These are phyloP conservation scores for Thalassoma bifasciatum DNA, from an alignment of 2,113 vertebrate genomes.

Conservation along the genomic window DNA sequence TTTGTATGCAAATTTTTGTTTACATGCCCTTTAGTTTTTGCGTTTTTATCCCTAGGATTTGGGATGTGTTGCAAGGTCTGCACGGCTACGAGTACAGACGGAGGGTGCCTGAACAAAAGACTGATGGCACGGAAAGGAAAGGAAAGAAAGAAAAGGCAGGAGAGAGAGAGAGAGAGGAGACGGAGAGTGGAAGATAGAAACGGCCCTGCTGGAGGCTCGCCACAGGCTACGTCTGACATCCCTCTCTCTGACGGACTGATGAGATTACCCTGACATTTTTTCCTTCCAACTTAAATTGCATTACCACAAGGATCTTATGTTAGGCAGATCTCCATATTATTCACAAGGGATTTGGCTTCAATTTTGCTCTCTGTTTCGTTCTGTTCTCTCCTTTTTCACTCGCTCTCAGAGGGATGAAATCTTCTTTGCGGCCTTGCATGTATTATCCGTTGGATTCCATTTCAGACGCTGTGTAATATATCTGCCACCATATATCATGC, in stretches of 20 bases:
- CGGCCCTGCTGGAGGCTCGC: constrained; percentile 76
- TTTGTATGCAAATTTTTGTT: constrained; percentile 63
- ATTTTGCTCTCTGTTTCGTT: constrained; percentile 67
- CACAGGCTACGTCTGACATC: constrained; percentile 82
- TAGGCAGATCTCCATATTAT: constrained; percentile 80
- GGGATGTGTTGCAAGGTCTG: constrained; percentile 26
- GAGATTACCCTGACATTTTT: constrained; percentile 82
- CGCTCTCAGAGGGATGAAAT: constrained; percentile 67
- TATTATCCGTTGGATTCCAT: constrained; percentile 68
- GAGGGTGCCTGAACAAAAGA: constrained; percentile 40
- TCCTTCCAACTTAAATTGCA: constrained; percentile 80
- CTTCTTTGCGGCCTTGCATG: constrained; percentile 63
- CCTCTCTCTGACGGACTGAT: constrained; percentile 80
- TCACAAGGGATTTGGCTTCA: constrained; percentile 73
- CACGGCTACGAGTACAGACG: constrained; percentile 15
- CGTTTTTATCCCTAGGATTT: constrained; percentile 56
- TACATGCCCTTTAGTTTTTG: constrained; percentile 62
- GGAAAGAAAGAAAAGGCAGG: constrained; percentile 30
- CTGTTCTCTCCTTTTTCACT: constrained; percentile 48
- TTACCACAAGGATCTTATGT: constrained; percentile 80
- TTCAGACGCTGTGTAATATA: constrained; percentile 39
- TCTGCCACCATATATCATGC: constrained; percentile 34
- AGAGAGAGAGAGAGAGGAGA: constrained; percentile 31
- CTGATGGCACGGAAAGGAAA: constrained; percentile 31
- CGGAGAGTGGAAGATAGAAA: constrained; percentile 54